Conservation (phyloP, 2,888 invertebrate genomes). For the Cepaea hortensis region DNA sequence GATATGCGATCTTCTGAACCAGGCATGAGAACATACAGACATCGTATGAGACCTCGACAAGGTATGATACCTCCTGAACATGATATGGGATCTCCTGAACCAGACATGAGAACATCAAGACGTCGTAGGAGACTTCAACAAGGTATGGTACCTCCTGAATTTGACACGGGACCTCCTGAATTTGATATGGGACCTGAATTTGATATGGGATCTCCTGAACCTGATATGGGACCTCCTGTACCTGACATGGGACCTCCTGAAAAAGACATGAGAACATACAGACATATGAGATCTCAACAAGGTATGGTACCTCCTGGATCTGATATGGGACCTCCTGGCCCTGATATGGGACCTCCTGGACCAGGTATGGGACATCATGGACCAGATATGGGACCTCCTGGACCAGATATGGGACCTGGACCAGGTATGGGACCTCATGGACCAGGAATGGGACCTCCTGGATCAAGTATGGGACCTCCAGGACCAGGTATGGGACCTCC, state of each 20-base stretch:
- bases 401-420: conserved; percentile 57
- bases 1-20: background rate
- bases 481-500: conserved; percentile 57
- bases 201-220: no score
- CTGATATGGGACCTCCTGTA: background rate
- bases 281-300: conserved; percentile 70
- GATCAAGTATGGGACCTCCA: conserved; percentile 63
- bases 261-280: background rate
- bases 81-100: background rate
- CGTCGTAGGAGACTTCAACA: background rate
- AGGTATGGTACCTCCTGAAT: conserved; percentile 14
- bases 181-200: background rate
- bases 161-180: conserved; percentile 50
- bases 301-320: conserved; percentile 76
- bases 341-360: conserved; percentile 32
- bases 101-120: background rate
- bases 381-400: conserved; percentile 76
- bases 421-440: conserved; percentile 65
- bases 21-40: conserved; percentile 8
- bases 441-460: conserved; percentile 57
- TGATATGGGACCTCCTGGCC: conserved; percentile 73
- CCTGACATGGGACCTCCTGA: background rate
- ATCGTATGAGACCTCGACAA: background rate
- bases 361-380: conserved; percentile 63
- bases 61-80: conserved; percentile 51